phyloP scores from a whole-genome alignment of 2,113 vertebrate species.

The Cranoglanis bouderius region DNA sequence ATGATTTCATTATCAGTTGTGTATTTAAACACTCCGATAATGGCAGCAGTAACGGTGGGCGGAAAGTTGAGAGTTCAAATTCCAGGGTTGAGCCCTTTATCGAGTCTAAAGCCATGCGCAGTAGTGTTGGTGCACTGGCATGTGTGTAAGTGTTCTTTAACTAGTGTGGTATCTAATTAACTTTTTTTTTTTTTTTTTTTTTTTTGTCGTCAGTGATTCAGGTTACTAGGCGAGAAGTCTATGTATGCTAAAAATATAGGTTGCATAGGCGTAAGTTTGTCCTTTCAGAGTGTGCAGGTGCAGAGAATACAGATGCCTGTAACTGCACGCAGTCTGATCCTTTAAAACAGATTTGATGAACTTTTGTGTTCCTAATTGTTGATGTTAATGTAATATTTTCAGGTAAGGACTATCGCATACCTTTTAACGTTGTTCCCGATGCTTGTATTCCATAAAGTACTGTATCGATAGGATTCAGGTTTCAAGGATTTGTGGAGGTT shows the following conservation, averaged over 20 bases:
- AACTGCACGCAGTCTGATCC: not conserved
- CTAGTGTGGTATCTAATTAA: slow-evolving; percentile 17
- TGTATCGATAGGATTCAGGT: not conserved
- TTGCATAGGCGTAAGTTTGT: not conserved
- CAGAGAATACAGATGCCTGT: not conserved
- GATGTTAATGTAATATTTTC: not conserved
- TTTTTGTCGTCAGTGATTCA: not conserved
- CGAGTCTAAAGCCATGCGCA: not conserved
- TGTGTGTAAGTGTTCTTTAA: not conserved
- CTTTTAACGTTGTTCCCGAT: not conserved
- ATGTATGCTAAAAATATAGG: not conserved
- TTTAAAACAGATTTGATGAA: not conserved
- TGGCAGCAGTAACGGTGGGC: no score
- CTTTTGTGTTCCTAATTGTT: not conserved
- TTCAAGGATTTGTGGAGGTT: not conserved
- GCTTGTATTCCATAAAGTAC: not conserved
- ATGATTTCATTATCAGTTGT: not conserved
- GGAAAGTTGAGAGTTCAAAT: not conserved
- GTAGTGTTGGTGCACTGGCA: not conserved
- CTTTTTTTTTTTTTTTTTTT: no score
- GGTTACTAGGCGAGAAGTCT: not conserved
- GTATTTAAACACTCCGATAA: not conserved
- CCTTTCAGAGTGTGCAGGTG: not conserved
- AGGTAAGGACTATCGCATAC: not conserved
- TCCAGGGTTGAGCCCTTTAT: not conserved